phyloP scores from a whole-genome alignment of 2,888 invertebrate species.

The Lasioglossum morio region DNA sequence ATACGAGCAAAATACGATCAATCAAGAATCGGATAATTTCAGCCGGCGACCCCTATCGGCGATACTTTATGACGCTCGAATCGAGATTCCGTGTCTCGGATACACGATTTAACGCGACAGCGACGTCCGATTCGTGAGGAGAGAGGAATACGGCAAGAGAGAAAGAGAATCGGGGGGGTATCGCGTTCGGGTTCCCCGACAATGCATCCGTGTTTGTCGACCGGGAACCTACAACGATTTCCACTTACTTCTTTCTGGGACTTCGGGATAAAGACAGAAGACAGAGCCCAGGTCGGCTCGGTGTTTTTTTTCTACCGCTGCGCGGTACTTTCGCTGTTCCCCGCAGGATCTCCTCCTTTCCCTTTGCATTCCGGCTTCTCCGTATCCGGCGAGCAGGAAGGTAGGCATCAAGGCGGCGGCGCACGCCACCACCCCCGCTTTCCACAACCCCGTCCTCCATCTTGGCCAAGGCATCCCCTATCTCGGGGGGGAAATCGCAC shows the following conservation, averaged over 20 bases:
- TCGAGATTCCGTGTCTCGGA: conserved; percentile 64
- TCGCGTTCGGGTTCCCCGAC: conserved; percentile 43
- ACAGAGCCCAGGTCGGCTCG: neutral
- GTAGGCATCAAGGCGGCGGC: conserved; percentile 74
- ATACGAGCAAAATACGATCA: neutral
- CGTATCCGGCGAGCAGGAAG: conserved; percentile 50
- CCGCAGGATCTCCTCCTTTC: conserved; percentile 40
- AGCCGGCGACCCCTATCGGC: neutral
- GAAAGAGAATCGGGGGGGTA: conserved; percentile 48
- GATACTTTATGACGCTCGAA: conserved; percentile 30
- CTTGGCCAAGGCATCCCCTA: conserved; percentile 33
- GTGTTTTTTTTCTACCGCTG: conserved; percentile 31
- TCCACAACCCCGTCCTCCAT: neutral
- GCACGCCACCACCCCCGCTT: conserved; percentile 47
- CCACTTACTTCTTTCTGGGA: conserved; percentile 76
- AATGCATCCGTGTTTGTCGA: conserved; percentile 69
- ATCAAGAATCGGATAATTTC: conserved; percentile 6
- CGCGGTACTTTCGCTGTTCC: conserved; percentile 32
- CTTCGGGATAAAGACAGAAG: conserved; percentile 62
- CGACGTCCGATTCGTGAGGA: conserved; percentile 5
- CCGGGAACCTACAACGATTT: conserved; percentile 77
- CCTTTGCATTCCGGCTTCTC: conserved; percentile 61
- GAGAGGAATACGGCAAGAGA: neutral
- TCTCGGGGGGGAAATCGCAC: conserved; percentile 67
- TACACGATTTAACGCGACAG: conserved; percentile 58